phyloP scores from a whole-genome alignment of 2,888 invertebrate species.

The Leptothorax acervorum region DNA sequence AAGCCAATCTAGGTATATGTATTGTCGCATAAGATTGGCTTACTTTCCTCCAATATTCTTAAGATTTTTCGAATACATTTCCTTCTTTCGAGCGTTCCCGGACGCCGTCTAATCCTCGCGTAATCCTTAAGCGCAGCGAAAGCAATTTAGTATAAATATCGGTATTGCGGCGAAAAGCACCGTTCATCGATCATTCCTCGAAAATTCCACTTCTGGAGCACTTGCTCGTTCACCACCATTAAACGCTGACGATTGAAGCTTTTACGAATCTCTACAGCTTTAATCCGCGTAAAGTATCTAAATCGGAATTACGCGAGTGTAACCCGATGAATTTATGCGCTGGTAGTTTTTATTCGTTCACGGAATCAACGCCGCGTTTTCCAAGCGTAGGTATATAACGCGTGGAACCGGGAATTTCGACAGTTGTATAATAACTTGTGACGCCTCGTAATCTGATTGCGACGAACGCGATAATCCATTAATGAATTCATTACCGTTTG shows the following conservation, averaged over 20 bases:
- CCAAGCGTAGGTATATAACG: not conserved
- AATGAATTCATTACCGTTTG: constrained; percentile 32
- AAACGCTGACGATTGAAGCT: constrained; percentile 18
- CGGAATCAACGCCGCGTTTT: not conserved
- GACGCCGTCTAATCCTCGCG: not conserved
- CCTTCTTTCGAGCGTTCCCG: not conserved
- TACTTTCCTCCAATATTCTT: constrained; percentile 6
- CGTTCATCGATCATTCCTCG: not conserved
- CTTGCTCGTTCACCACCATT: not conserved
- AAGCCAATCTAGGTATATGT: not conserved
- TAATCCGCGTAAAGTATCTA: not conserved
- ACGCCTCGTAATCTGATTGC: constrained; percentile 24
- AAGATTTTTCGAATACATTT: not conserved
- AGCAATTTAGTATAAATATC: constrained; percentile 19
- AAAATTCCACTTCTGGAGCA: constrained; percentile 8
- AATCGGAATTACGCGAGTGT: constrained; percentile 19
- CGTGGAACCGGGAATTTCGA: constrained; percentile 4
- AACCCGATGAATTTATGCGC: constrained; percentile 4
- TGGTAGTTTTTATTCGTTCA: constrained; percentile 8
- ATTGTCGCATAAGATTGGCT: not conserved
- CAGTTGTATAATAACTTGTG: not conserved
- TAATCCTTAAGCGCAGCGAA: not conserved
- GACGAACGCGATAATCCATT: constrained; percentile 2
- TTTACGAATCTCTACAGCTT: not conserved
- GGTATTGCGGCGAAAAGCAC: not conserved